Evolutionary conservation across 2,888 invertebrate genomes (phyloP).

Genomic region (Hydraecia micacea): DNA sequence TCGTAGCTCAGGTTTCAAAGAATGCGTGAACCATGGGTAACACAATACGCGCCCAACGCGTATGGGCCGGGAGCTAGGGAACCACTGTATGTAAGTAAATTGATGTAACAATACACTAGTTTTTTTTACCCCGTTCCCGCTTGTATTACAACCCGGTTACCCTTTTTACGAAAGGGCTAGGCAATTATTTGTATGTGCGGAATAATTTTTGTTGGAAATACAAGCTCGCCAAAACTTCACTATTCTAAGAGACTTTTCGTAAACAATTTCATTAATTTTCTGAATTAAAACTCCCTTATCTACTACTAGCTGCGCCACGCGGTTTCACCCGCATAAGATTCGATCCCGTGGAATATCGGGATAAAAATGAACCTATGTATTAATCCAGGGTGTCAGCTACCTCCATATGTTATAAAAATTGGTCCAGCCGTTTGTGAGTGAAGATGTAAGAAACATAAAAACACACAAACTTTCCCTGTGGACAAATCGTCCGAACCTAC

Average conservation of each 20-base stretch:
- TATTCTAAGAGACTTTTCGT: not conserved
- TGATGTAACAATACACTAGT: conserved; percentile 70
- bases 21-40: conserved; percentile 85
- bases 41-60: conserved; percentile 84
- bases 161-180: conserved; percentile 32
- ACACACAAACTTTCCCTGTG: too few relatives aligned
- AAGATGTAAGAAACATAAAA: too few relatives aligned
- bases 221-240: not conserved
- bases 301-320: too few relatives aligned
- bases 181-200: not conserved
- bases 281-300: too few relatives aligned
- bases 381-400: too few relatives aligned
- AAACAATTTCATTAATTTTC: too few relatives aligned
- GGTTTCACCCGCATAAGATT: too few relatives aligned
- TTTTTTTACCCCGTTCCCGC: conserved; percentile 51
- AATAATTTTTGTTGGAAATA: conserved; percentile 1
- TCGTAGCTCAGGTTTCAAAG: conserved; percentile 85
- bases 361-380: too few relatives aligned
- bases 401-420: too few relatives aligned
- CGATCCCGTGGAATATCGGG: too few relatives aligned
- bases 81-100: conserved; percentile 65
- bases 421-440: too few relatives aligned
- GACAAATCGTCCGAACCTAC: not conserved
- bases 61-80: conserved; percentile 69
- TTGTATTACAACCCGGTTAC: conserved; percentile 50